Percentiles rank a stretch among this genome's conserved stretches.
Conservation (phyloP, 1,140 invertebrate species). For the Colletes latitarsis region DNA sequence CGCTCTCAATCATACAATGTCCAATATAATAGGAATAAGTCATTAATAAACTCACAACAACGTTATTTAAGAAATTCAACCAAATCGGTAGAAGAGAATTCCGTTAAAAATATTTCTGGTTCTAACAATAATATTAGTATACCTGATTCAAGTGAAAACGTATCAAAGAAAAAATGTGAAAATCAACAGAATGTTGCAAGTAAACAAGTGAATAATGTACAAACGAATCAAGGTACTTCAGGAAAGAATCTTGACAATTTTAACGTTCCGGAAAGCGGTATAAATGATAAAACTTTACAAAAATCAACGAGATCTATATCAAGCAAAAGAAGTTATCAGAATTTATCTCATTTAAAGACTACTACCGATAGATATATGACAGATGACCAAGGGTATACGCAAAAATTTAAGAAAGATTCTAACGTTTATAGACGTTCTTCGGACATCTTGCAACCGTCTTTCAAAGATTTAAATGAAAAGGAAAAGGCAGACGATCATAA, state of each 20-base stretch:
- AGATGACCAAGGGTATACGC: conserved; percentile 30
- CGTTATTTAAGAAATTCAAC: conserved; percentile 22
- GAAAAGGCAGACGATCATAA: conserved; percentile 23
- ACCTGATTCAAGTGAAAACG: background rate
- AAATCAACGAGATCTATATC: conserved; percentile 6
- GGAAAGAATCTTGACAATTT: background rate
- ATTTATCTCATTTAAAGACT: background rate
- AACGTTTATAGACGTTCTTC: conserved; percentile 29
- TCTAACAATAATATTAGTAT: conserved; percentile 7
- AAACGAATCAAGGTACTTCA: background rate
- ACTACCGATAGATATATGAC: conserved; percentile 3
- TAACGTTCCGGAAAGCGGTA: background rate
- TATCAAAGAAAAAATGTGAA: conserved; percentile 29
- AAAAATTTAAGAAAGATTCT: conserved; percentile 33
- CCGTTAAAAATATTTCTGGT: background rate
- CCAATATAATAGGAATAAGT: conserved; percentile 33
- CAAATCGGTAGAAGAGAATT: conserved; percentile 12
- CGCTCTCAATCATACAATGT: conserved; percentile 25
- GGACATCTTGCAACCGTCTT: background rate
- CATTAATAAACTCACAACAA: conserved; percentile 16
- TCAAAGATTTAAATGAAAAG: conserved; percentile 16
- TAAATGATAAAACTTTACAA: background rate
- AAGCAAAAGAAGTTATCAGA: conserved; percentile 24
- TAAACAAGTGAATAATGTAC: conserved; percentile 20
- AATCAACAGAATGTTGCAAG: conserved; percentile 16